Evolutionary conservation across 2,797 vertebrate species (phyloP).

Genomic region (Chromobotia macracanthus): DNA sequence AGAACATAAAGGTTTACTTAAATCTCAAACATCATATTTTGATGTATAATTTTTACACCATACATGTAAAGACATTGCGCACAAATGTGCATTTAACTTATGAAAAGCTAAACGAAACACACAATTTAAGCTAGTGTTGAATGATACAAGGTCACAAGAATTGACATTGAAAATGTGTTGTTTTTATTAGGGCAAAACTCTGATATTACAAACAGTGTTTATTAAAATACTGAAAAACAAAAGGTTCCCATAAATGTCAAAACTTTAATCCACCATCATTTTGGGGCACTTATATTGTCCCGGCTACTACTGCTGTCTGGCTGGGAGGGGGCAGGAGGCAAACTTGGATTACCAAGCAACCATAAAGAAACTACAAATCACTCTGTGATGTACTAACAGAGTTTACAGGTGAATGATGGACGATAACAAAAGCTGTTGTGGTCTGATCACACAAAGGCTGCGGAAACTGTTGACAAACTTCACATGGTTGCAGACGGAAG

Average conservation of each 20-base stretch:
- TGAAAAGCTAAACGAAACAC: conserved; percentile 1
- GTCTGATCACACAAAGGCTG: neutral
- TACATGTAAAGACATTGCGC: no score
- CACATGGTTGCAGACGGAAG: conserved; percentile 28
- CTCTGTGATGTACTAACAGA: conserved; percentile 1
- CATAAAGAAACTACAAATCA: conserved; percentile 9
- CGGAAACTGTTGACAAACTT: conserved; percentile 34
- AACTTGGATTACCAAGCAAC: conserved; percentile 23
- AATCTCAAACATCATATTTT: no score
- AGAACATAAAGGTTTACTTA: no score
- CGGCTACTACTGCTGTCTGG: neutral
- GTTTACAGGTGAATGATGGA: neutral
- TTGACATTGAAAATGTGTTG: conserved; percentile 77
- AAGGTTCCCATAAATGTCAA: neutral
- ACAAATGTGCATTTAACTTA: neutral
- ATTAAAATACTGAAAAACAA: conserved; percentile 57
- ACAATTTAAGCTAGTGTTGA: conserved; percentile 38
- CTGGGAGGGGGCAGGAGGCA: conserved; percentile 20
- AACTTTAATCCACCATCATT: neutral
- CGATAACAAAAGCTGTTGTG: neutral
- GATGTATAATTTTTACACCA: no score
- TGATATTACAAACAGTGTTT: conserved; percentile 48
- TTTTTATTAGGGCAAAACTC: conserved; percentile 63
- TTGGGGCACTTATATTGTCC: neutral
- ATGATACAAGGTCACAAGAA: conserved; percentile 78